Evolutionary conservation across 1,140 invertebrate species (phyloP), one percentile per base, ranked within the genome.

Genomic region (Pachypsylla venusta): DNA sequence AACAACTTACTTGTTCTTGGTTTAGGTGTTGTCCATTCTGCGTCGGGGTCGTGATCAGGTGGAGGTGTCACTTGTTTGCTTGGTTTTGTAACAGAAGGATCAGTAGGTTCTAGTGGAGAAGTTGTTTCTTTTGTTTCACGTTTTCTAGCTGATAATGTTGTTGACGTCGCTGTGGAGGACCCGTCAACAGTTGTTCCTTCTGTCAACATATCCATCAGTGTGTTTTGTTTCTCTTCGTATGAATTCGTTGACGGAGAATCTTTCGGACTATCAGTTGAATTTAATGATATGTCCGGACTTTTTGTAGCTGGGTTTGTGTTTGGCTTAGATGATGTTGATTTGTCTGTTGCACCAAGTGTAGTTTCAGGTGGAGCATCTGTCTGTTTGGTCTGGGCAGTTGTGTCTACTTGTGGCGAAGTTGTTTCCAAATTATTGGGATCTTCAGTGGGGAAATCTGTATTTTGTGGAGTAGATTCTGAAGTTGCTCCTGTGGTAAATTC

Each of bases 171-270:
- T 19, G 42, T 5, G n/a, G n/a, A n/a, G n/a, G n/a, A n/a, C n/a
- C n/a, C n/a, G n/a, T n/a, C n/a, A n/a, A n/a, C n/a, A 7, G 42
- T 48, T 19, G 7, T n/a, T 19, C 22, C 42, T 35, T 35, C 30
- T n/a, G 42, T 48, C n/a, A 48, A 22, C 42, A 48, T 48, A 48
- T 48, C 42, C 42, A 48, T 48, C 16, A 48, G 42, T 19, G 42
- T 48, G 22, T 48, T 48, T 48, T 48, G 42, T n/a, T 48, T 48
- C 42, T 48, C 42, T n/a, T 48, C 42, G n/a, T n/a, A n/a, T 7
- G 30, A n/a, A 35, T 35, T 35, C 7, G 42, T 48, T 48, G 42
- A 3, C 42, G n/a, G 42, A 48, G 42, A 3, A 5, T 48, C 42
- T 48, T 7, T 48, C 5, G 5, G 4, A n/a, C 42, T 48, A 48